A percentile compares a stretch with the other conserved stretches of the same genome.
Conservation (phyloP, 2,888 invertebrate species). For the Apotomis betuletana region DNA sequence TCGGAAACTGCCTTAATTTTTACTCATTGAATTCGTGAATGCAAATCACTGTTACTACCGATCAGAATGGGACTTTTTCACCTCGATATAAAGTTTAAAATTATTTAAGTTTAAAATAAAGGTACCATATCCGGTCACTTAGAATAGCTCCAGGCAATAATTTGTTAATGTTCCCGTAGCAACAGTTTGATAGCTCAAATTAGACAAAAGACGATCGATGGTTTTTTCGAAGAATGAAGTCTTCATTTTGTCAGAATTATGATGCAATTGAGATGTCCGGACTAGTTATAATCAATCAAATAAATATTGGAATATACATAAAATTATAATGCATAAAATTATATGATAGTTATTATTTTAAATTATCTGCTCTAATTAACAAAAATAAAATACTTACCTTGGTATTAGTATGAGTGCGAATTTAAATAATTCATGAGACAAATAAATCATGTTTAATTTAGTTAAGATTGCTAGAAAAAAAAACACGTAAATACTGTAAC, state of each 20-base stretch:
- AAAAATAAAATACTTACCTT: too few species aligned
- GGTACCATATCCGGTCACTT: constrained; percentile 76
- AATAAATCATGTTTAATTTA: too few species aligned
- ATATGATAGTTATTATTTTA: not conserved
- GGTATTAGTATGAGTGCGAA: too few species aligned
- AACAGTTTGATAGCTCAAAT: constrained; percentile 72
- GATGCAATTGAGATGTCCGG: constrained; percentile 56
- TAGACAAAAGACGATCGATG: constrained; percentile 68
- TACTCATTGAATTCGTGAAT: constrained; percentile 78
- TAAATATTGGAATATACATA: constrained; percentile 1
- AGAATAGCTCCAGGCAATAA: constrained; percentile 73
- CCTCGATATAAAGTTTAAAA: constrained; percentile 43
- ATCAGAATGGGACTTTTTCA: constrained; percentile 48
- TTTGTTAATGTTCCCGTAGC: constrained; percentile 75
- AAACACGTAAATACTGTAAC: too few species aligned
- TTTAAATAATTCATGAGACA: too few species aligned
- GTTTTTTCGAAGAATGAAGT: constrained; percentile 65
- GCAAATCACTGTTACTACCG: constrained; percentile 59
- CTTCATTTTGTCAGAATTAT: constrained; percentile 69
- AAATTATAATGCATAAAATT: too few species aligned
- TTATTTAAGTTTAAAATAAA: constrained; percentile 43
- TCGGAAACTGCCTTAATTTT: constrained; percentile 79
- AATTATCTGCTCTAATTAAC: too few species aligned
- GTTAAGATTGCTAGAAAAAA: too few species aligned
- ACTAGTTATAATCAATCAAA: constrained; percentile 51